Evolutionary conservation across 2,797 vertebrate genomes (phyloP), one percentile per base, ranked within the genome.

Genomic region (Amniataba percoides): DNA sequence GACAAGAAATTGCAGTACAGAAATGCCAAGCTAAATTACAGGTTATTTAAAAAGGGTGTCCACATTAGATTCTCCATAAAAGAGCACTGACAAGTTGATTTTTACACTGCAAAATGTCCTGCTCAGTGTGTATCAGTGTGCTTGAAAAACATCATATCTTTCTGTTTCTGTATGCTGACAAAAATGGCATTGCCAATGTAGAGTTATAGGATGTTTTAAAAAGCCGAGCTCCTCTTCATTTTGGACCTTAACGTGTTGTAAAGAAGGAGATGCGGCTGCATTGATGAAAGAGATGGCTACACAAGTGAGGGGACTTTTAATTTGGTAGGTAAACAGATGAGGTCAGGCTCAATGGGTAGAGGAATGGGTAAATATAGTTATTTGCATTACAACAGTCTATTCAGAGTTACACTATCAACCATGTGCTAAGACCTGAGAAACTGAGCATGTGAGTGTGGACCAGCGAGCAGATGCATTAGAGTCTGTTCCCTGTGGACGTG

Each of bases 241-340:
- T 36, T 39, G 16, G 7, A 10, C 3, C n/a, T 34, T 48, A n/a
- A 55, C 16, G n/a, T 55, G 16, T n/a, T 69, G 18, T 43, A 13
- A 46, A 10, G 16, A 39, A 48, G 45, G n/a, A 62, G 15, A 43
- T 56, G 31, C 1, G 3, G 39, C 14, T 48, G 31, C 39, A 49
- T 40, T 45, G 46, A 65, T 14, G 2, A 68, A 81, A 74, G 49
- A 56, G 31, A 57, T 3, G 16, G 27, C 19, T 18, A 46, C 48
- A 68, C 31, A 71, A 63, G 43, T 58, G 9, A 69, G 34, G 42
- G 73, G 58, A 39, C 7, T 55, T 10, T 58, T 39, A 36, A 66
- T 61, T 46, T 61, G 48, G 21, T 49, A 34, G 68, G 74, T 58
- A 57, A 57, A 79, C 27, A 39, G 42, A 74, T 25, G 7, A 61